A percentile compares a stretch with the other conserved stretches of the same genome.
Conservation (phyloP, 2,113 vertebrate species). For the Taxidea taxus region DNA sequence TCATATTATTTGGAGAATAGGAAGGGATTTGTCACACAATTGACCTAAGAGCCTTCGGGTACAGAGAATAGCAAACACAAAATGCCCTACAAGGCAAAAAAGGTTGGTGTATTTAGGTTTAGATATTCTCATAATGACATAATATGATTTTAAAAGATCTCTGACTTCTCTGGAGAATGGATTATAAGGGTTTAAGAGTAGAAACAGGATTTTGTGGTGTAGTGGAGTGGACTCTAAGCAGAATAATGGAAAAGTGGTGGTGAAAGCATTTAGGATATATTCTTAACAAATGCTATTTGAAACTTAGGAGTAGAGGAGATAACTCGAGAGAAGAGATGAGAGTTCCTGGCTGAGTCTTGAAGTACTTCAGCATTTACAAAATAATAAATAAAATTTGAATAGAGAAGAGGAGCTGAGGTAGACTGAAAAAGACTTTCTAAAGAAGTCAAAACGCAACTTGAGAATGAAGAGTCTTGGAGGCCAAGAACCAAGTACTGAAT, state of each 20-base stretch:
- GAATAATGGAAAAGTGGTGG: not conserved
- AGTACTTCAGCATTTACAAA: not conserved
- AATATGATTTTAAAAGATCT: slow-evolving; percentile 16
- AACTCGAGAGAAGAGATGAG: not conserved
- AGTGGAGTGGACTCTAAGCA: not conserved
- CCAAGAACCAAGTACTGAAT: not conserved
- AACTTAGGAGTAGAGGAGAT: not conserved
- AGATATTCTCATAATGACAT: not conserved
- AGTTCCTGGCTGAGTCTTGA: not conserved
- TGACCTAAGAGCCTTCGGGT: not conserved
- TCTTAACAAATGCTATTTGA: not conserved
- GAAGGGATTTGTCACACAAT: not conserved
- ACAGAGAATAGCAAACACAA: not conserved
- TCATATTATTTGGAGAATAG: not conserved
- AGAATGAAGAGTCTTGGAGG: not conserved
- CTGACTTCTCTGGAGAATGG: not conserved
- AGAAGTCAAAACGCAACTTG: not conserved
- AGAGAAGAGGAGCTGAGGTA: not conserved
- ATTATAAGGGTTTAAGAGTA: not conserved
- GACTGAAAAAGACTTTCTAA: not conserved
- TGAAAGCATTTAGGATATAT: not conserved
- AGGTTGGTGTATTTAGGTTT: not conserved
- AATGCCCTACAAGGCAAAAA: not conserved
- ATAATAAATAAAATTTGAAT: not conserved
- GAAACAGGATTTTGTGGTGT: not conserved